Conservation (phyloP, 1,140 invertebrate species). For the Lethrus apterus region DNA sequence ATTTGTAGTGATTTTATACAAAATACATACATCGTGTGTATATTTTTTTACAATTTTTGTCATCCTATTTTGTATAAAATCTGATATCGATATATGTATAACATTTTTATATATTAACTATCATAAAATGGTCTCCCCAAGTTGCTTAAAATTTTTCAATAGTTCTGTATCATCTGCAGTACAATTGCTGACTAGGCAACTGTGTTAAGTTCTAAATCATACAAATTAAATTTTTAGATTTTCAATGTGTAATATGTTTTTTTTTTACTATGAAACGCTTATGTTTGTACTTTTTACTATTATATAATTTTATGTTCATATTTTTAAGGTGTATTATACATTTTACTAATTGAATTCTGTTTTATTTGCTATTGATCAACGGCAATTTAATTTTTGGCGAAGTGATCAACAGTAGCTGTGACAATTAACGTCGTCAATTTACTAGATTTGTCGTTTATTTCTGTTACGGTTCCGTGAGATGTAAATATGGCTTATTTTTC, state of each 20-base stretch:
- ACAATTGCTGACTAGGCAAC: not conserved
- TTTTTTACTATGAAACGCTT: not conserved
- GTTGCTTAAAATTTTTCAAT: too few relatives aligned
- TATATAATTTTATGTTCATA: slow-evolving; percentile 10
- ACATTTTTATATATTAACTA: too few relatives aligned
- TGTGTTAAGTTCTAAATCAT: not conserved
- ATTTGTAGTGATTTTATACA: slow-evolving; percentile 16
- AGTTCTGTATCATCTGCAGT: too few relatives aligned
- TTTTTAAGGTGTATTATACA: too few relatives aligned
- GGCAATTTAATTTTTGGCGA: slow-evolving; percentile 24
- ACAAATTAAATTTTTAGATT: not conserved
- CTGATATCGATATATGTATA: too few relatives aligned
- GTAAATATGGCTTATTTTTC: slow-evolving; percentile 29
- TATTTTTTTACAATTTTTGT: slow-evolving; percentile 18
- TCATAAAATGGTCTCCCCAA: too few relatives aligned
- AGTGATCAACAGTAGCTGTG: slow-evolving; percentile 4
- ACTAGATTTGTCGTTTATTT: slow-evolving; percentile 10
- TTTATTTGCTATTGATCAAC: slow-evolving; percentile 24
- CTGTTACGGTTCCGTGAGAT: slow-evolving; percentile 13
- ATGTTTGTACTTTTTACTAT: not conserved
- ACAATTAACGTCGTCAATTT: slow-evolving; percentile 8
- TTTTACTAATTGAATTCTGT: not conserved
- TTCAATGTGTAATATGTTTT: slow-evolving; percentile 10
- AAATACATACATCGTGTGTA: slow-evolving; percentile 11
- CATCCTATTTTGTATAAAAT: slow-evolving; percentile 19